These are phyloP conservation scores for Oligia latruncula DNA, from an alignment of 2,888 invertebrate genomes.

Conservation along the genomic window DNA sequence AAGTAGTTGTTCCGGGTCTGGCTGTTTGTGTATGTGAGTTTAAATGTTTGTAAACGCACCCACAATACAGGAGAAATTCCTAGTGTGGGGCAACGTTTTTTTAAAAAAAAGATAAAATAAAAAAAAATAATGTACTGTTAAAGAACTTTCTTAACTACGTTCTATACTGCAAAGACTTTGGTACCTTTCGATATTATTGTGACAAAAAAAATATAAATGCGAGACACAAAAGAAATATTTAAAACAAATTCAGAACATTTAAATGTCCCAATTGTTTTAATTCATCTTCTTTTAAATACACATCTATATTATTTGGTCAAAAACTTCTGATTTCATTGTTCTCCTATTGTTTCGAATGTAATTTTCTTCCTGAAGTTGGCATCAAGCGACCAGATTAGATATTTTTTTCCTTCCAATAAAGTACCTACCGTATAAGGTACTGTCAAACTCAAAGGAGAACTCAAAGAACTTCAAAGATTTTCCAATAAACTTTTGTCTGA, in stretches of 20 bases:
- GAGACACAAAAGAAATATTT: not conserved
- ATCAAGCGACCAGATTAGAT: conserved; percentile 9
- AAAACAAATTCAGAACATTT: not conserved
- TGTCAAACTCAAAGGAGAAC: conserved; percentile 7
- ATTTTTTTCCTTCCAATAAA: not conserved
- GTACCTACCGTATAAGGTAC: not conserved
- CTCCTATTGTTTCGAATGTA: not conserved
- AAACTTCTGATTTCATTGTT: not conserved
- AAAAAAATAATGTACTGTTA: conserved; percentile 52
- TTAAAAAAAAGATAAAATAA: no score
- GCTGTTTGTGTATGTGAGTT: no score
- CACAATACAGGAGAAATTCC: no score
- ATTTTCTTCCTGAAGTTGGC: conserved; percentile 9
- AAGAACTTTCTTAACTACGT: conserved; percentile 17
- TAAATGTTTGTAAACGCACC: no score
- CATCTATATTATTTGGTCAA: not conserved
- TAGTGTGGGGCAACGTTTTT: no score
- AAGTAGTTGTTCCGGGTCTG: no score
- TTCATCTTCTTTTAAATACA: not conserved
- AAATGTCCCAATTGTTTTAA: not conserved
- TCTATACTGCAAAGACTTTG: not conserved
- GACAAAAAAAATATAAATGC: not conserved
- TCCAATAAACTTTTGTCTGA: conserved; percentile 6
- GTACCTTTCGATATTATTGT: not conserved
- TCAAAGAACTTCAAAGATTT: conserved; percentile 11